A percentile compares a stretch with the other conserved stretches of the same genome.
These are phyloP conservation scores for Pinna nobilis DNA, from an alignment of 1,140 invertebrate genomes.

Conservation along the genomic window DNA sequence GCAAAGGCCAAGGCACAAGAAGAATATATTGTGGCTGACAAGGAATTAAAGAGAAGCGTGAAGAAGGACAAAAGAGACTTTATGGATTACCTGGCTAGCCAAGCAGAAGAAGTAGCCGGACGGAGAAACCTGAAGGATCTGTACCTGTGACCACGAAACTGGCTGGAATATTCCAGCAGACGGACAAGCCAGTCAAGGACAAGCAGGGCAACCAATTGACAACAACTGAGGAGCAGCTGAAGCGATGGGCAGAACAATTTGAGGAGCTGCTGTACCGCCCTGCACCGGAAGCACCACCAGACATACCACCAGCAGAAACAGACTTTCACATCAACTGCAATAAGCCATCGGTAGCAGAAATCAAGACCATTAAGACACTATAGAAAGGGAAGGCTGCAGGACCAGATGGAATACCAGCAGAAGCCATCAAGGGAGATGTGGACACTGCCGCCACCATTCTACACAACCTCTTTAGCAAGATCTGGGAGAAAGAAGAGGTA, in stretches of 20 bases:
- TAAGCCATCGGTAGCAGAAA: slow-evolving; percentile 1
- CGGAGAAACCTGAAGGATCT: slow-evolving; percentile 29
- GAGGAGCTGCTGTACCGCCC: slow-evolving; percentile 37
- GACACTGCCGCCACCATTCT: background rate
- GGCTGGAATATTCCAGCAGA: background rate
- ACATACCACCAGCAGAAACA: slow-evolving; percentile 1
- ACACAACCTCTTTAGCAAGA: background rate
- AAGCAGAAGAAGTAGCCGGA: slow-evolving; percentile 36
- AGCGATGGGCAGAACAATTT: slow-evolving; percentile 46
- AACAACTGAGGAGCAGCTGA: slow-evolving; percentile 12
- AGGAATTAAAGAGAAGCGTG: slow-evolving; percentile 37
- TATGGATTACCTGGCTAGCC: slow-evolving; percentile 37
- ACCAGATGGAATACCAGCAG: slow-evolving; percentile 19
- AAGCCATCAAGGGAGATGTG: background rate
- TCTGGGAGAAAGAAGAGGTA: slow-evolving; percentile 35
- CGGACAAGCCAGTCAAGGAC: background rate
- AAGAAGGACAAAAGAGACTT: slow-evolving; percentile 34
- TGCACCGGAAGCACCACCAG: slow-evolving; percentile 17
- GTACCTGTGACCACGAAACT: slow-evolving; percentile 38
- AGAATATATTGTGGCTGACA: slow-evolving; percentile 30
- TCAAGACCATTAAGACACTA: slow-evolving; percentile 12
- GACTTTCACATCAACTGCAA: slow-evolving; percentile 16
- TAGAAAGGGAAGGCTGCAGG: slow-evolving; percentile 20
- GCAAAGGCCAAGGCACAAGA: slow-evolving; percentile 40
- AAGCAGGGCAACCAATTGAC: slow-evolving; percentile 25